Base-by-base conservation (phyloP, 2,888 invertebrate species). In the Caenorhabditis sp. region DNA sequence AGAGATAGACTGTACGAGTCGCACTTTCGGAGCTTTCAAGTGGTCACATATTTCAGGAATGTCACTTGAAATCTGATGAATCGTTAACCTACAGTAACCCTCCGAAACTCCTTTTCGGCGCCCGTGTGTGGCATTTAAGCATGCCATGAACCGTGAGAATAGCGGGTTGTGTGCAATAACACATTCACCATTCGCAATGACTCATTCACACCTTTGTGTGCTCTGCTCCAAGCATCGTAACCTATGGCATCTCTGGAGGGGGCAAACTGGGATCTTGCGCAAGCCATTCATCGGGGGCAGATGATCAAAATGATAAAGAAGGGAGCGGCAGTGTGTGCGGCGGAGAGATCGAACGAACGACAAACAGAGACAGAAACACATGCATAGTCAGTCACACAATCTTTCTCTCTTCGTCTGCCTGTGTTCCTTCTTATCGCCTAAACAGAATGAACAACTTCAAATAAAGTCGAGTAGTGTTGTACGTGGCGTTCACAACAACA, bases 301-400 rank as follows among this genome's bases (percentile, higher is more conserved):
- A 67, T 56, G 35, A 74, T 72, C 56, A 47, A 22, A 60, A 74
- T 67, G 74, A 74, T 74, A 74, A 74, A 74, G 74, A 74, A 60
- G 60, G 74, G 74, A 74, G 74, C 69, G 77, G 65, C 61, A 40
- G 58, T 13, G n/a, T n/a, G n/a, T n/a, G 40, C 51, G 58, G 50
- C 61, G 44, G 58, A 68, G 51, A 26, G 69, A 69, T 56, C 60
- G 55, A 68, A 51, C 37, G 69, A 69, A 62, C 60, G 55, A 68
- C 61, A 61, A 68, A 68, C 55, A 61, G 50, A 62, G 44, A 47
- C 37, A 61, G 18, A 40, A 6, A 72, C 53, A 44, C 37, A 62
- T 18, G 24, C 28, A 53, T n/a, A 53, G 37, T 18, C 11, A 53
- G 37, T 18, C 28, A 64, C 35, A 67, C 40, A 47, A 26, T 32